phyloP scores from a whole-genome alignment of 2,113 vertebrate genomes.

The Nicator chloris region DNA sequence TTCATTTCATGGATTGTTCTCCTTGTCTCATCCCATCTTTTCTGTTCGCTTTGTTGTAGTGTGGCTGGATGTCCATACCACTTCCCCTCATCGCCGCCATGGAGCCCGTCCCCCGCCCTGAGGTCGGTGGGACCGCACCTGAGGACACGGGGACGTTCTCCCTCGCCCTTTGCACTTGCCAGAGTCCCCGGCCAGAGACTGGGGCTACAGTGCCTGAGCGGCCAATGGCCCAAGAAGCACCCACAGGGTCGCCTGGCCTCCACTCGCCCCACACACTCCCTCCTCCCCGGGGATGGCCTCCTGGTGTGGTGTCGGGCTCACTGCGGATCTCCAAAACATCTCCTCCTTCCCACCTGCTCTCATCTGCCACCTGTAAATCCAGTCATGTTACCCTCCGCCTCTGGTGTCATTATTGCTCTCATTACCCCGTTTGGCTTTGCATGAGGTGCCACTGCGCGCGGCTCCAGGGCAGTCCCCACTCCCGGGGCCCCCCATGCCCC shows the following conservation, averaged over 20 bases:
- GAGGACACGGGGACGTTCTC: neutral
- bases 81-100: conserved; percentile 7
- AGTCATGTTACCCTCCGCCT: neutral
- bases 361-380: neutral
- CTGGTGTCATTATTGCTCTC: neutral
- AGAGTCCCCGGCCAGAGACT: neutral
- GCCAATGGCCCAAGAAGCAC: neutral
- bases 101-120: neutral
- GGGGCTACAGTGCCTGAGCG: neutral
- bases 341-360: neutral
- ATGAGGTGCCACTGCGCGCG: neutral
- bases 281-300: neutral
- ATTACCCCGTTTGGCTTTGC: conserved; percentile 32
- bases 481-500: neutral
- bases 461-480: neutral
- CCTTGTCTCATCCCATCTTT: conserved; percentile 54
- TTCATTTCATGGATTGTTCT: neutral
- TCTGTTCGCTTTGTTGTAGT: conserved; percentile 63
- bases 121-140: neutral
- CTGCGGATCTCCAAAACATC: neutral
- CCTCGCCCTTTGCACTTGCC: neutral
- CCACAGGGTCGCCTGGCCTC: neutral
- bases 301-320: neutral
- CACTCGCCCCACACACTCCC: neutral
- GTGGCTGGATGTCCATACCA: conserved; percentile 65